Conservation (phyloP, 2,888 invertebrate species). For the Gymnoscelis rufifasciata region DNA sequence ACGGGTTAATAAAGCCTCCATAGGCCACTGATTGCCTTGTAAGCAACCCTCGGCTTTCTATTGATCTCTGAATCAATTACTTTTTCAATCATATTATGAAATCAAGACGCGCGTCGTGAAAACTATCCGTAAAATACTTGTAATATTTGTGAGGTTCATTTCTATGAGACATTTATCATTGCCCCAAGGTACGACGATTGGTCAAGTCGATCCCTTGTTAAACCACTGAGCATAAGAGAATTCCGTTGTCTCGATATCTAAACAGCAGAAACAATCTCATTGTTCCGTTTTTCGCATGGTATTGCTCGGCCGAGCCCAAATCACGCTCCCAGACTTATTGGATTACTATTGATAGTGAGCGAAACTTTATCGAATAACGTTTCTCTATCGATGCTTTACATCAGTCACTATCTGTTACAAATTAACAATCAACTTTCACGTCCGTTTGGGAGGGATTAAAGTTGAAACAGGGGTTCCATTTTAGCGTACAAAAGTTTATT, state of each 20-base stretch:
- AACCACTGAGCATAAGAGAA: conserved; percentile 12
- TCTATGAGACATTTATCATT: neutral
- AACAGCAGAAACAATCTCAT: conserved; percentile 20
- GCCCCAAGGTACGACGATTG: conserved; percentile 7
- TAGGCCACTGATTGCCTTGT: conserved; percentile 69
- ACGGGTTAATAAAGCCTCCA: conserved; percentile 75
- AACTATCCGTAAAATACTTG: too few relatives aligned
- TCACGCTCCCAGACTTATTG: conserved; percentile 49
- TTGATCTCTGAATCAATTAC: conserved; percentile 59
- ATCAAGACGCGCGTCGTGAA: too few relatives aligned
- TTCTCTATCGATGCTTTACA: conserved; percentile 39
- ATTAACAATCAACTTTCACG: conserved; percentile 62
- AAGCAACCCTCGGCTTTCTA: conserved; percentile 61
- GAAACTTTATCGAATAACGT: conserved; percentile 42
- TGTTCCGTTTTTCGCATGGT: conserved; percentile 30
- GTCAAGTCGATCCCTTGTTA: conserved; percentile 7
- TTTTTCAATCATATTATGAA: conserved; percentile 47
- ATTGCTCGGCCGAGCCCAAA: conserved; percentile 43
- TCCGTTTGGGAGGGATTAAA: conserved; percentile 54
- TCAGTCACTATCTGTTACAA: conserved; percentile 51
- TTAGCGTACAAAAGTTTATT: conserved; percentile 66
- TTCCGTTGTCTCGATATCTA: conserved; percentile 14
- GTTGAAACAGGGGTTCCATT: conserved; percentile 64
- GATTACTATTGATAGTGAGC: conserved; percentile 43
- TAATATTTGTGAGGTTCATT: neutral